These are phyloP conservation scores for Onychomys leucogaster DNA, from an alignment of 2,797 vertebrate genomes.

Conservation along the genomic window DNA sequence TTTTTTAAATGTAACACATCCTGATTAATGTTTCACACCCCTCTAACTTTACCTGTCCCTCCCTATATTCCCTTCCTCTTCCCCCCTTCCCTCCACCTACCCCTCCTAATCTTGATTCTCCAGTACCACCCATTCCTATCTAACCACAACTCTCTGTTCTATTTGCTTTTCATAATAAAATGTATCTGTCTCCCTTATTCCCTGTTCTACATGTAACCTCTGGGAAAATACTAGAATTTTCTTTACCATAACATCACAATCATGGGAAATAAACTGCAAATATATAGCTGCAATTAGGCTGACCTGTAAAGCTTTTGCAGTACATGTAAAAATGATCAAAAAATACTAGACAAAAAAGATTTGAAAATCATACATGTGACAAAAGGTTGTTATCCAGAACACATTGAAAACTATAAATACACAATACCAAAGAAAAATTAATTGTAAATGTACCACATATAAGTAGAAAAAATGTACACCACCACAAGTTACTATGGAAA, in stretches of 20 bases:
- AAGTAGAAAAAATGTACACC: not conserved
- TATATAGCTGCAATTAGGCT: too few species aligned
- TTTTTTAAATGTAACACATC: too few species aligned
- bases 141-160: not conserved
- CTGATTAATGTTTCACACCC: not conserved
- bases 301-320: not conserved
- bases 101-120: not conserved
- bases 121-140: too few species aligned
- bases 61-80: not conserved
- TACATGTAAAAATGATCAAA: not conserved
- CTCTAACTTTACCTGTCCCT: not conserved
- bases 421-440: not conserved
- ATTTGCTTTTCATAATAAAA: not conserved
- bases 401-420: not conserved
- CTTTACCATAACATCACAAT: not conserved
- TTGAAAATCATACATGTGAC: not conserved
- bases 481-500: too few species aligned
- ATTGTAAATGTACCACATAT: not conserved
- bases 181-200: fast-evolving
- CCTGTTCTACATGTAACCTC: not conserved
- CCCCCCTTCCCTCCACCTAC: fast-evolving
- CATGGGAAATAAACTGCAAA: too few species aligned
- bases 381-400: not conserved
- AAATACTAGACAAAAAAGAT: not conserved
- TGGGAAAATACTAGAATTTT: not conserved